Percentiles rank a stretch among this genome's conserved stretches.
Evolutionary conservation across 1,140 invertebrate genomes (phyloP).

Genomic region (Callitettix versicolor): DNA sequence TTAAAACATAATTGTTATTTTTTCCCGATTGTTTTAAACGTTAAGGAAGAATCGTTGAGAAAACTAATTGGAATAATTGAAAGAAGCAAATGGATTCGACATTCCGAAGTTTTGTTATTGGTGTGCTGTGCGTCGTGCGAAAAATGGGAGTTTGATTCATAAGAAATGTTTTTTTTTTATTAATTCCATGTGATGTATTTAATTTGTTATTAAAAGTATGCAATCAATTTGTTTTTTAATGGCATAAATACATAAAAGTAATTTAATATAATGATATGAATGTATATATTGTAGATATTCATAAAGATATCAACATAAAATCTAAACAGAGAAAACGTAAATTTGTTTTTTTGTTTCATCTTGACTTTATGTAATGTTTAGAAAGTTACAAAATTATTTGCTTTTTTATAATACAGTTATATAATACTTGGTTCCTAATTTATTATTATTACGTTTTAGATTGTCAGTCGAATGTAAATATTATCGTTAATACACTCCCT

Average conservation of each 20-base stretch:
- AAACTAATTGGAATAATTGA: no score
- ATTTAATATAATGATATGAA: no score
- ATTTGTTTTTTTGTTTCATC: conserved; percentile 9
- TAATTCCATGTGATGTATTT: conserved; percentile 3
- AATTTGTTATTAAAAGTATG: neutral
- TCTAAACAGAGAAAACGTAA: neutral
- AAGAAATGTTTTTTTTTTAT: conserved; percentile 2
- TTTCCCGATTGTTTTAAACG: conserved; percentile 1
- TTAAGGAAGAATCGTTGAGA: neutral
- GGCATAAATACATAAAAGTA: neutral
- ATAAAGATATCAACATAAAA: neutral
- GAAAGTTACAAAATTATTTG: conserved; percentile 5
- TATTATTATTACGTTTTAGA: conserved; percentile 16
- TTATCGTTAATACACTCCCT: neutral
- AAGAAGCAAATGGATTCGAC: conserved; percentile 1
- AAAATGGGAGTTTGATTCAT: neutral
- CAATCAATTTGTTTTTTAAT: conserved; percentile 1
- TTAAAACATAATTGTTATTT: conserved; percentile 11
- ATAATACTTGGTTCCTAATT: conserved; percentile 20
- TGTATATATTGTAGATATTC: conserved; percentile 14
- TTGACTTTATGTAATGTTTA: conserved; percentile 5
- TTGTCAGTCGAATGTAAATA: conserved; percentile 1
- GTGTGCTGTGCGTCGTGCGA: conserved; percentile 1
- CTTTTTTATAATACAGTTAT: conserved; percentile 12
- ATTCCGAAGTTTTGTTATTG: conserved; percentile 10